These are phyloP conservation scores for Gila robusta DNA, from an alignment of 2,797 vertebrate genomes.

Conservation along the genomic window DNA sequence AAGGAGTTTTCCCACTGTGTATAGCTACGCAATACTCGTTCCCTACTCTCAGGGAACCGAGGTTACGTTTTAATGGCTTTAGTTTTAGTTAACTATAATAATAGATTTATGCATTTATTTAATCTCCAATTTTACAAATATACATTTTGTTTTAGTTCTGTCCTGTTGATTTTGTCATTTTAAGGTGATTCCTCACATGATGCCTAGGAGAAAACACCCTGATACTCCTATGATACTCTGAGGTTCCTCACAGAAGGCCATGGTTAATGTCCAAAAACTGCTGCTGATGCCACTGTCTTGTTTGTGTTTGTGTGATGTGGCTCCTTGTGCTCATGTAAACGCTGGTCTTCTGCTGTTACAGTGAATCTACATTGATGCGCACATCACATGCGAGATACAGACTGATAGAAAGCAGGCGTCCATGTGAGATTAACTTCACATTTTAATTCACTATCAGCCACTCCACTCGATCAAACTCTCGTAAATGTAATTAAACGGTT, in stretches of 20 bases:
- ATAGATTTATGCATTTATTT: too few relatives aligned
- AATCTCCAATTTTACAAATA: too few relatives aligned
- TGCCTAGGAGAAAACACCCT: neutral
- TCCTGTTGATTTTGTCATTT: neutral
- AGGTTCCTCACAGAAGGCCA: neutral
- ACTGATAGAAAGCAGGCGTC: slow-evolving; percentile 2
- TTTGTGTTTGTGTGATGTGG: neutral
- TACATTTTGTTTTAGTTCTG: neutral
- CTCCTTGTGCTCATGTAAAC: neutral
- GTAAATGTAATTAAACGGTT: slow-evolving; percentile 6
- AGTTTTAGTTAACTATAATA: too few relatives aligned
- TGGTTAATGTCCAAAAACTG: neutral
- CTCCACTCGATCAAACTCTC: slow-evolving; percentile 12
- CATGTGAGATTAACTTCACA: neutral
- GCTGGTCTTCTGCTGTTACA: neutral
- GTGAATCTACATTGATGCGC: neutral
- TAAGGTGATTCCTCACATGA: neutral
- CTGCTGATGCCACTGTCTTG: neutral
- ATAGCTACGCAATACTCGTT: too few relatives aligned
- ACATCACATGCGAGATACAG: neutral
- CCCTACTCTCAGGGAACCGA: too few relatives aligned
- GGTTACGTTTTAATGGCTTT: too few relatives aligned
- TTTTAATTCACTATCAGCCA: neutral
- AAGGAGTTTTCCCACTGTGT: too few relatives aligned
- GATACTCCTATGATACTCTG: neutral